These are phyloP conservation scores for Eurystomus glaucurus DNA, from an alignment of 2,797 vertebrate species.

Conservation along the genomic window DNA sequence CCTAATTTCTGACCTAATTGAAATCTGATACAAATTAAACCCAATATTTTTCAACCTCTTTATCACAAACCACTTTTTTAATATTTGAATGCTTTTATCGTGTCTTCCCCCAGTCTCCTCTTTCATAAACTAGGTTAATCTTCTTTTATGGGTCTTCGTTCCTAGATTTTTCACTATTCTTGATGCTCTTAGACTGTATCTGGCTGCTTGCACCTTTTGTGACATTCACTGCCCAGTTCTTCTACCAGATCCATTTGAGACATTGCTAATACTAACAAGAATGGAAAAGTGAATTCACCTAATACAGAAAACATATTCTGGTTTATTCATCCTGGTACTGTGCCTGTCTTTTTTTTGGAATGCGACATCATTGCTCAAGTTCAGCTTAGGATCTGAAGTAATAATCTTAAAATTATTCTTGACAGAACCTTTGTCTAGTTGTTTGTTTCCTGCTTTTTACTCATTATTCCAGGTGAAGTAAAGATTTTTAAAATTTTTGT, in stretches of 20 bases:
- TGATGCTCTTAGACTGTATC: not conserved
- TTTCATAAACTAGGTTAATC: not conserved
- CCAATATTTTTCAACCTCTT: not conserved
- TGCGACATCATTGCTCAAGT: not conserved
- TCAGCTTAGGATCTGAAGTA: not conserved
- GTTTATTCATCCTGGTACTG: not conserved
- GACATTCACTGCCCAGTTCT: not conserved
- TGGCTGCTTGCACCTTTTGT: not conserved
- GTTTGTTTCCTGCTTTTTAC: not conserved
- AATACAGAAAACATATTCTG: not conserved
- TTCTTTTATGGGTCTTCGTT: not conserved
- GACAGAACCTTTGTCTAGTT: not conserved
- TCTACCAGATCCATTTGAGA: not conserved
- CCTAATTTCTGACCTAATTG: not conserved
- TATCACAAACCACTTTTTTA: not conserved
- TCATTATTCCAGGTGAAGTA: not conserved
- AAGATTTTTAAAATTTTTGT: not conserved
- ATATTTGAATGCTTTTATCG: not conserved
- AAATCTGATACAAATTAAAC: not conserved
- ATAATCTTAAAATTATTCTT: not conserved
- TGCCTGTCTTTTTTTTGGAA: not conserved
- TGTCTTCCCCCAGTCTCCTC: not conserved
- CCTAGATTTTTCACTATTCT: not conserved
- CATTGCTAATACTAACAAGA: not conserved
- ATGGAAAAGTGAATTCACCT: not conserved